phyloP scores from a whole-genome alignment of 1,140 invertebrate species.

The Drosophila tani region DNA sequence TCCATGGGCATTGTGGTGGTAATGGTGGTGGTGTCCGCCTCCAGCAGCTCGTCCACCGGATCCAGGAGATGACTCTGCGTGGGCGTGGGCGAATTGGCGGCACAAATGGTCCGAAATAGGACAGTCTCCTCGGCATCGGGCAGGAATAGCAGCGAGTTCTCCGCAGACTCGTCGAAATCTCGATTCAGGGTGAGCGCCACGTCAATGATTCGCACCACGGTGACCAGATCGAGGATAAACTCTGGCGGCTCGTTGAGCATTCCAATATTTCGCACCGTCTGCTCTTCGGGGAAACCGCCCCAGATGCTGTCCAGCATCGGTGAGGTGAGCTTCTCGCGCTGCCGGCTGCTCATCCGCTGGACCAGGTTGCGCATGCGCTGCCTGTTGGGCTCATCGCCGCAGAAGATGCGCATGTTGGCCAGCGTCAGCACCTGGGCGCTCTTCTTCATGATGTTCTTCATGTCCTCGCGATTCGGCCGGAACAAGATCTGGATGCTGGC shows the following conservation, averaged over 20 bases:
- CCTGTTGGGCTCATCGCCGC: slow-evolving; percentile 79
- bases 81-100: slow-evolving; percentile 71
- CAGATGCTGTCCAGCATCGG: slow-evolving; percentile 70
- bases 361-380: slow-evolving; percentile 77
- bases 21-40: slow-evolving; percentile 56
- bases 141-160: slow-evolving; percentile 65
- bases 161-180: slow-evolving; percentile 74
- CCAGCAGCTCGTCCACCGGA: slow-evolving; percentile 67
- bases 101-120: slow-evolving; percentile 74
- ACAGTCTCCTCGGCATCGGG: slow-evolving; percentile 80
- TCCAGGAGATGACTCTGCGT: slow-evolving; percentile 61
- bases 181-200: slow-evolving; percentile 77
- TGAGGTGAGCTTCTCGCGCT: slow-evolving; percentile 66
- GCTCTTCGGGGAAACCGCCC: slow-evolving; percentile 62
- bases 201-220: slow-evolving; percentile 75
- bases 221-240: slow-evolving; percentile 70
- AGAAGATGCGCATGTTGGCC: slow-evolving; percentile 80
- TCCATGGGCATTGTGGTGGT: slow-evolving; percentile 40
- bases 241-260: slow-evolving; percentile 71
- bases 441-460: slow-evolving; percentile 80
- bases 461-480: slow-evolving; percentile 74
- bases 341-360: slow-evolving; percentile 59
- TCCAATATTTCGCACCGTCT: slow-evolving; percentile 53
- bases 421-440: slow-evolving; percentile 68
- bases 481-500: slow-evolving; percentile 63